Evolutionary conservation across 2,888 invertebrate genomes (phyloP), one percentile per base, ranked within the genome.

Genomic region (Drosophila yooni): DNA sequence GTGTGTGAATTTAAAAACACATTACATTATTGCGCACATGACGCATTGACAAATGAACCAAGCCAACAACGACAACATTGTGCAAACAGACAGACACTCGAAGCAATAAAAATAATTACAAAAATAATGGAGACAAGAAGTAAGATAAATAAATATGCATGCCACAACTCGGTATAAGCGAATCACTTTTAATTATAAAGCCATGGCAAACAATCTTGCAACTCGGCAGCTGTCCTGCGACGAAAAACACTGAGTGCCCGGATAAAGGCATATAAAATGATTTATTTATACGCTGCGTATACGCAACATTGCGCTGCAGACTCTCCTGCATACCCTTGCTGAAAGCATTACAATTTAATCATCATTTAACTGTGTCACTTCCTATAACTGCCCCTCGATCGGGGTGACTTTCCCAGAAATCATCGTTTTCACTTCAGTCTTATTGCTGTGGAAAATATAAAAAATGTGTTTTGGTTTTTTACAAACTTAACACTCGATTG

Each of bases 231-330:
- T 57, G 57, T 43, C 43, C 57, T 54, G 57, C 27, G 34, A 36
- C 43, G 65, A 53, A 15, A 34, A 15, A 25, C 15, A 53, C 15
- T 34, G 34, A 34, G 46, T 50, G 60, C 10, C 51, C 33, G 53
- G 40, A 74, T 61, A 56, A 62, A 66, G 50, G 50, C 66, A 68
- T 63, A 60, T 54, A 64, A 76, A 61, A 69, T 80, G 63, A 80
- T 76, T 75, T 80, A 80, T 76, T 80, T 59, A 79, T 48, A 64
- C 43, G 50, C 64, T 69, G 80, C 76, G 70, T 70, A 77, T 81
- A 76, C 76, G 64, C 64, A 69, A 59, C 63, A 52, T 31, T 29
- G 59, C 15, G 21, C 8, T 34, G 36, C 46, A 7, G 25, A n/a
- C 31, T 15, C 7, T 7, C 27, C 27, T 2, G 15, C 15, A 36